Base-by-base conservation (phyloP, 1,140 invertebrate genomes). In the Zaprionus kolodkinae region DNA sequence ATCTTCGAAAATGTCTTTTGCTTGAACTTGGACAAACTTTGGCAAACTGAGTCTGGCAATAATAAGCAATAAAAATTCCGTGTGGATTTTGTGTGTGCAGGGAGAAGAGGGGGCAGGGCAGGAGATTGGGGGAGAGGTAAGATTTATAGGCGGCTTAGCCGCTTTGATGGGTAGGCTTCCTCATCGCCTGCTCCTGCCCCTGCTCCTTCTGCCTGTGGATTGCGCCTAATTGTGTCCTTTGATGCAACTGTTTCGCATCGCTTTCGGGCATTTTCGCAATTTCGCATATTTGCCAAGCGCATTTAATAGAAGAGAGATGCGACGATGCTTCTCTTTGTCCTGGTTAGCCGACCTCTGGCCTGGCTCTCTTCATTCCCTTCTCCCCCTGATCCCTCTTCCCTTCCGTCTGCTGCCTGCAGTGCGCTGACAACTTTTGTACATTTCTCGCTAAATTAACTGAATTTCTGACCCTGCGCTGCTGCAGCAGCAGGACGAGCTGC, bases 1-100 rank as follows among this genome's bases (percentile, higher is more conserved):
- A 68, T 54, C 62, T 75, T 73, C 69, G 69, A 85, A 45, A 84
- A 70, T 85, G 45, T 50, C 45, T 50, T 50, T 50, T 25, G 70
- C 70, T 21, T 21, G 56, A 48, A 68, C 48, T 59, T 40, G 35
- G 55, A 40, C 63, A 69, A 43, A 43, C 48, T 33, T 6, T 27
- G 33, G 17, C n/a, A 63, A 72, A 60, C 52, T 43, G 10, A 21
- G 21, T 21, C 68, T 67, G 35, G 72, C 86, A 81, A 89, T 89
- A 89, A 89, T 89, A 89, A 89, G 85, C 85, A 89, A 89, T 89
- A 89, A 89, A 89, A 89, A 89, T 89, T 79, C 85, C 81, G 72
- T 72, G 57, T 81, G 85, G 81, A 89, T 80, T 79, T 81, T 81
- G 81, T 73, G 64, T 74, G 76, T 87, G 65, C 75, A 15, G 40